These are phyloP conservation scores for Ethmia dodecea DNA, from an alignment of 2,888 invertebrate species.

Conservation along the genomic window DNA sequence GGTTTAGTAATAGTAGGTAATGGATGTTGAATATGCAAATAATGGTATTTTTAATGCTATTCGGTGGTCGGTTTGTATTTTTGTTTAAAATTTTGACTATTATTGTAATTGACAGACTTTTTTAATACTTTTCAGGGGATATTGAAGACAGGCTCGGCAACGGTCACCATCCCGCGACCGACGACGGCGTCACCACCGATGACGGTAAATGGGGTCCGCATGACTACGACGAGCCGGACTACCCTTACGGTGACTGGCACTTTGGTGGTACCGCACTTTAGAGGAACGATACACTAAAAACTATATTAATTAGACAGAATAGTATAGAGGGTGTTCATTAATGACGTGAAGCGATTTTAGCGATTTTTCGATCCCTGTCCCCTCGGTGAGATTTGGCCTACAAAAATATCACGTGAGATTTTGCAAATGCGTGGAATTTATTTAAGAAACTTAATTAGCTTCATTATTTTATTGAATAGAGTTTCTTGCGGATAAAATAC, in stretches of 20 bases:
- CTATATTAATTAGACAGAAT: too few species aligned
- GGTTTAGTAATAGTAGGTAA: too few species aligned
- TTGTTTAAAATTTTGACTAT: too few species aligned
- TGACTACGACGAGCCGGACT: slow-evolving; percentile 53
- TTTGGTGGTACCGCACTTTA: slow-evolving; percentile 1
- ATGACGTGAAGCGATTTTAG: not conserved
- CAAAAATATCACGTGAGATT: too few species aligned
- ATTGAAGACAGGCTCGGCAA: slow-evolving; percentile 28
- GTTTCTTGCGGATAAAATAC: too few species aligned
- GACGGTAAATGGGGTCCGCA: slow-evolving; percentile 63
- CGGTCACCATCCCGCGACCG: slow-evolving; percentile 15
- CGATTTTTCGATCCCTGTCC: not conserved
- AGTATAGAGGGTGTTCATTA: not conserved
- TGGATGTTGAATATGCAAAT: too few species aligned
- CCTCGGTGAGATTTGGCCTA: slow-evolving; percentile 1
- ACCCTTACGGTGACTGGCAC: slow-evolving; percentile 53
- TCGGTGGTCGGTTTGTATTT: too few species aligned
- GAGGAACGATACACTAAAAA: not conserved
- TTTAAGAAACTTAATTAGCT: too few species aligned
- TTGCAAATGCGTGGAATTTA: too few species aligned
- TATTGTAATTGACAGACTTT: too few species aligned
- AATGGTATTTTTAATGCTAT: too few species aligned
- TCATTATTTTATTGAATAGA: too few species aligned
- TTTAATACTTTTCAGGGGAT: slow-evolving; percentile 26
- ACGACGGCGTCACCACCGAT: slow-evolving; percentile 33